A percentile compares a stretch with the other conserved stretches of the same genome.
phyloP scores from a whole-genome alignment of 2,888 invertebrate genomes.

The Doris montereyensis region DNA sequence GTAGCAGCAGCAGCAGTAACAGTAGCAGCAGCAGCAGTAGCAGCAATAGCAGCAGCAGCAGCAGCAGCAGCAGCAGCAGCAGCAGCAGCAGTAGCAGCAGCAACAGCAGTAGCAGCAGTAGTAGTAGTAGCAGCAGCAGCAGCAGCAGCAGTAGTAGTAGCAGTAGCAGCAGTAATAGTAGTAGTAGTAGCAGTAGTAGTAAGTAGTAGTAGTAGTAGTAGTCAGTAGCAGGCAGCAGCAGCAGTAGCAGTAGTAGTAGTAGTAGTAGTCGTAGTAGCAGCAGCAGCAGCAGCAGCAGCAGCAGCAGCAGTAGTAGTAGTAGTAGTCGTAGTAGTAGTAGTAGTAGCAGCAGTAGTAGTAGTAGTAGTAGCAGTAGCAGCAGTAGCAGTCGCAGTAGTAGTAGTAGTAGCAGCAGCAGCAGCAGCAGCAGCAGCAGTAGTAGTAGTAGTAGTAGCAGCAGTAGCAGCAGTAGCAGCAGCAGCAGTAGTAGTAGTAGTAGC shows the following conservation, averaged over 20 bases:
- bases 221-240: too few relatives aligned
- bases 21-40: slow-evolving; percentile 30
- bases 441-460: slow-evolving; percentile 33
- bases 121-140: background rate
- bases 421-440: slow-evolving; percentile 31
- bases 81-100: slow-evolving; percentile 33
- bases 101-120: background rate
- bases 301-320: too few relatives aligned
- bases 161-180: background rate
- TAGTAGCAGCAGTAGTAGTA: slow-evolving; percentile 36
- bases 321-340: too few relatives aligned
- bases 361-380: slow-evolving; percentile 33
- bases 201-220: too few relatives aligned
- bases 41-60: slow-evolving; percentile 32
- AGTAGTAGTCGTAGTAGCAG: too few relatives aligned
- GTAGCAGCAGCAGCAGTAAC: slow-evolving; percentile 1
- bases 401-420: slow-evolving; percentile 31
- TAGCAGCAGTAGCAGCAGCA: slow-evolving; percentile 34
- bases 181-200: background rate
- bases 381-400: too few relatives aligned
- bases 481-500: too few relatives aligned
- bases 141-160: slow-evolving; percentile 1
- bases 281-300: slow-evolving; percentile 24
- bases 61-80: slow-evolving; percentile 31
- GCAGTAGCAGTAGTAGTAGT: too few relatives aligned